Conservation (phyloP, 2,888 invertebrate genomes). For the Augiades crinisus region DNA sequence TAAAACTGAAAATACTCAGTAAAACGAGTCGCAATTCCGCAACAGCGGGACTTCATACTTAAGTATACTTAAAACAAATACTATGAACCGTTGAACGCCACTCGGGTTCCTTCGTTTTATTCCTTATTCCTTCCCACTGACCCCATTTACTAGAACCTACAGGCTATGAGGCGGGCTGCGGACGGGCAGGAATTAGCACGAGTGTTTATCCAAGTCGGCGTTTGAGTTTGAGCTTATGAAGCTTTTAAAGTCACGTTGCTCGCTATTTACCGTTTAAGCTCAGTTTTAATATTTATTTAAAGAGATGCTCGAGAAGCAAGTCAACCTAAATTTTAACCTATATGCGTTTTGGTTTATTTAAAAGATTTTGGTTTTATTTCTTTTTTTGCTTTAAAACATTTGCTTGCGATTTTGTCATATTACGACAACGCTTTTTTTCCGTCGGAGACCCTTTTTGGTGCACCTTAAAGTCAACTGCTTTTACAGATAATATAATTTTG, state of each 20-base stretch:
- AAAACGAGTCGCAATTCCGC: background rate
- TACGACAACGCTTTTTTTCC: no score
- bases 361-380: no score
- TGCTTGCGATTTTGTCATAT: no score
- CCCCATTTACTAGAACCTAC: slow-evolving; percentile 7
- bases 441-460: no score
- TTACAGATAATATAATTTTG: no score
- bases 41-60: background rate
- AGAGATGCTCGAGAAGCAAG: no score
- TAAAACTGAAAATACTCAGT: no score
- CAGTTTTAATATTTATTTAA: background rate
- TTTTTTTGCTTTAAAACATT: no score
- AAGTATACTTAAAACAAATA: background rate
- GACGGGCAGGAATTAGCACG: slow-evolving; percentile 11
- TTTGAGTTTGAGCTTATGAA: background rate
- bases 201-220: slow-evolving; percentile 7
- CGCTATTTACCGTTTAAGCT: background rate
- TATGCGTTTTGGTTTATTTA: no score
- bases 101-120: slow-evolving; percentile 3
- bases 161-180: slow-evolving; percentile 8
- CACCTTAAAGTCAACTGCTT: no score
- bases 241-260: background rate
- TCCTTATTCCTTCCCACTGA: slow-evolving; percentile 7
- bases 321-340: no score
- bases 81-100: background rate